Evolutionary conservation across 2,888 invertebrate genomes (phyloP).

Genomic region (Geotrupes spiniger): DNA sequence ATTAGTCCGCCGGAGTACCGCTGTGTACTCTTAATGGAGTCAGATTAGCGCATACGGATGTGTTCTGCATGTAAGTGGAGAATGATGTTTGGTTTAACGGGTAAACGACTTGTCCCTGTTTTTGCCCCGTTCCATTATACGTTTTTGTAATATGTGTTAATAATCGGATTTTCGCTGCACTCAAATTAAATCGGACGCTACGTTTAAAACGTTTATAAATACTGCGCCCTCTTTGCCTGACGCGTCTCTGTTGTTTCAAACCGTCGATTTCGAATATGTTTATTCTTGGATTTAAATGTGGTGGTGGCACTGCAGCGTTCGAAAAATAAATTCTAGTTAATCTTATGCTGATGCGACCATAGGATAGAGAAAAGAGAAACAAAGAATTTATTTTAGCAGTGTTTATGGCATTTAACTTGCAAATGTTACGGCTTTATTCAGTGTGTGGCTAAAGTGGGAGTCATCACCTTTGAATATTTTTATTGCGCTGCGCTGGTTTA

Average conservation of each 20-base stretch:
- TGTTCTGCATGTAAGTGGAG: conserved; percentile 52
- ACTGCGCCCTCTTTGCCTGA: too few relatives aligned
- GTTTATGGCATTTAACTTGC: conserved; percentile 54
- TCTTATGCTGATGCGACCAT: too few relatives aligned
- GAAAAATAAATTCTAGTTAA: too few relatives aligned
- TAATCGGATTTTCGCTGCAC: conserved; percentile 19
- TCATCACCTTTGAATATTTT: conserved; percentile 53
- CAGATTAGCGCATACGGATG: conserved; percentile 50
- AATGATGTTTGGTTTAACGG: conserved; percentile 52
- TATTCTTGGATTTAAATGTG: too few relatives aligned
- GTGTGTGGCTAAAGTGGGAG: conserved; percentile 48
- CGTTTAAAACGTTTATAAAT: background rate
- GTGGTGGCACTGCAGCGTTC: too few relatives aligned
- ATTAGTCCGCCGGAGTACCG: conserved; percentile 35
- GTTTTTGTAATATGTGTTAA: conserved; percentile 25
- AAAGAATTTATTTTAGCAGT: conserved; percentile 21
- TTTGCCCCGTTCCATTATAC: conserved; percentile 34
- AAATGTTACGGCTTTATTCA: conserved; percentile 49
- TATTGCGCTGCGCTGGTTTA: conserved; percentile 42
- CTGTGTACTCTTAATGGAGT: conserved; percentile 49
- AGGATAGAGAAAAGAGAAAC: conserved; percentile 10
- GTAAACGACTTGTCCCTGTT: conserved; percentile 46
- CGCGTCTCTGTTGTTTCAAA: too few relatives aligned
- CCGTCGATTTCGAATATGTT: too few relatives aligned
- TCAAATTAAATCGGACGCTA: conserved; percentile 1